Evolutionary conservation across 1,140 invertebrate species (phyloP), one percentile per base, ranked within the genome.

Genomic region (Paralvinella palmiformis): DNA sequence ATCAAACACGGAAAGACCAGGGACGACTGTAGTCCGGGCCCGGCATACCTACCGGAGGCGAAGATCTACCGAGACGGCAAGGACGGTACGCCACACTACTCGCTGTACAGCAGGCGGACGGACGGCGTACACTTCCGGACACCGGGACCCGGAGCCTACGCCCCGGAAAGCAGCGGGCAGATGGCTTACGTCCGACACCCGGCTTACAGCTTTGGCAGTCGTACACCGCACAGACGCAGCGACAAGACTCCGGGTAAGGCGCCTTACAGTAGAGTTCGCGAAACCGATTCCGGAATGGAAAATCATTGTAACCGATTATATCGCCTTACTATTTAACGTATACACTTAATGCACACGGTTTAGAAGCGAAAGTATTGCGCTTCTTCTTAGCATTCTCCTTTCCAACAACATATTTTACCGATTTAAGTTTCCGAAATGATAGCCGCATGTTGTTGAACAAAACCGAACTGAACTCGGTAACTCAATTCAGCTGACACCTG

Each of bases 101-200:
- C 78, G 17, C 66, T 81, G 17, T 76, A 79, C 60, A 61, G 68
- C 15, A 65, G 78, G 6, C 65, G 35, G 6, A 56, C 22, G 17
- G 37, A 29, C 17, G 20, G 17, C 22, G n/a, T 48, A 27, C 7
- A n/a, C 10, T 89, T 90, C 68, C 82, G 86, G 6, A 92, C 91
- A 22, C 94, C 94, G 45, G 91, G 69, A 85, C 92, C 56, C 85
- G 92, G 61, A 85, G 91, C 81, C 87, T 95, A 82, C 85, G 90
- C 82, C 56, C 88, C 91, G 0, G 86, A 89, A 70, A 87, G 87
- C 63, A 87, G 87, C 63, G 85, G 85, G 44, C 85, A 85, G 72
- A 84, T 84, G 0, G 3, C 84, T 87, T 3, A 83, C 72, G 13
- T 72, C 59, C 68, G 75, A 55, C 67, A 63, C 10, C 66, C 66